Evolutionary conservation across 2,797 vertebrate species (phyloP).

Genomic region (Rhabdophis nuchalis): DNA sequence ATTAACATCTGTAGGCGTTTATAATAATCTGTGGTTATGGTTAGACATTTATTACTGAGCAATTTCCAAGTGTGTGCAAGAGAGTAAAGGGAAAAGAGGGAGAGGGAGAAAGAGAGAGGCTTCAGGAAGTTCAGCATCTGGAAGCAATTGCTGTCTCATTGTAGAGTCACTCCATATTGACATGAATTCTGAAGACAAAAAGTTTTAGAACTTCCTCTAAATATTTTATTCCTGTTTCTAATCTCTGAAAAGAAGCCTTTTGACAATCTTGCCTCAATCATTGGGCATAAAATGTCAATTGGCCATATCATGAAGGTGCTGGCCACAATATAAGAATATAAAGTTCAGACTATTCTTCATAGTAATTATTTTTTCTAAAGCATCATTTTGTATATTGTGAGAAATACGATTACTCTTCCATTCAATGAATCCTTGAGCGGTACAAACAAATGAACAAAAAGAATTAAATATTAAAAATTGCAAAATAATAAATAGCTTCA

Average conservation of each 20-base stretch:
- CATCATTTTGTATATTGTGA: neutral
- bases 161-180: constrained; percentile 46
- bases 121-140: constrained; percentile 62
- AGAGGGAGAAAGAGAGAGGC: neutral
- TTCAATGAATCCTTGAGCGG: neutral
- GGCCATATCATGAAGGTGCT: neutral
- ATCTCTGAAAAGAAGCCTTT: constrained; percentile 30
- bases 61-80: constrained; percentile 1
- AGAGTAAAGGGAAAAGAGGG: neutral
- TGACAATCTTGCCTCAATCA: constrained; percentile 11
- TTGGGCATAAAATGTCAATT: constrained; percentile 26
- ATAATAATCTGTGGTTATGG: constrained; percentile 36
- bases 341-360: neutral
- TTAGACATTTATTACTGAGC: constrained; percentile 22
- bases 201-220: constrained; percentile 11
- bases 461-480: neutral
- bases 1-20: neutral
- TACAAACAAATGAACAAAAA: neutral
- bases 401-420: neutral
- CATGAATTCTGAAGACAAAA: constrained; percentile 42
- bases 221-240: constrained; percentile 28
- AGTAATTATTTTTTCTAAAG: neutral
- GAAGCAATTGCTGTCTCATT: constrained; percentile 58
- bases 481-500: neutral
- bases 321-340: neutral